Conservation (phyloP, 2,113 vertebrate genomes). For the Tringa solitaria region DNA sequence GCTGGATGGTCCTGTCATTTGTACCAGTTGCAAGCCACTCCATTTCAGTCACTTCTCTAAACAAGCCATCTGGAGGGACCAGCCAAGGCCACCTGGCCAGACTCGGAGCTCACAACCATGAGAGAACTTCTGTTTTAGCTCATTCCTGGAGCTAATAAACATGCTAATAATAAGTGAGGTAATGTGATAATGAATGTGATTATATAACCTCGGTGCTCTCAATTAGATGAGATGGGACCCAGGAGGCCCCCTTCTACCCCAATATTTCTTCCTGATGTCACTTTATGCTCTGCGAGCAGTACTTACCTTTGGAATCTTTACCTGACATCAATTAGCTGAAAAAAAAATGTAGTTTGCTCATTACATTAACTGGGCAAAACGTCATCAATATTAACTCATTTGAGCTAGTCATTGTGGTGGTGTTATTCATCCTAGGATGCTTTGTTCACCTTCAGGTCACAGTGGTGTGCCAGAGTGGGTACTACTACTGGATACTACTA, state of each 20-base stretch:
- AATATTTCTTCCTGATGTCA: neutral
- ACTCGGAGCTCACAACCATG: neutral
- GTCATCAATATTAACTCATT: neutral
- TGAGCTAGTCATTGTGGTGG: neutral
- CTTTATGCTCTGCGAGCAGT: neutral
- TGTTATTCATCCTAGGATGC: neutral
- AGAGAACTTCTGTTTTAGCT: neutral
- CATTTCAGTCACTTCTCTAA: neutral
- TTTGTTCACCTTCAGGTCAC: neutral
- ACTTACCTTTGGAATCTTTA: slow-evolving; percentile 7
- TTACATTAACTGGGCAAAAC: neutral
- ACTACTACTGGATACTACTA: neutral
- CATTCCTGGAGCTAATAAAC: neutral
- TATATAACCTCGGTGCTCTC: neutral
- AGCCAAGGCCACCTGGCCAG: neutral
- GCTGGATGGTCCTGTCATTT: neutral
- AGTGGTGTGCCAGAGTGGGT: neutral
- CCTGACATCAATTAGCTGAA: neutral
- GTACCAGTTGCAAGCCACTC: neutral
- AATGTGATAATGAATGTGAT: neutral
- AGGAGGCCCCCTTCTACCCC: neutral
- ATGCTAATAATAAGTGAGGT: neutral
- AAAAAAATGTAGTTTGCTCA: neutral
- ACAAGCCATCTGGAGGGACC: neutral
- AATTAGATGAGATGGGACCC: neutral